These are phyloP conservation scores for Scaeva pyrastri DNA, from an alignment of 2,888 invertebrate species.

Conservation along the genomic window DNA sequence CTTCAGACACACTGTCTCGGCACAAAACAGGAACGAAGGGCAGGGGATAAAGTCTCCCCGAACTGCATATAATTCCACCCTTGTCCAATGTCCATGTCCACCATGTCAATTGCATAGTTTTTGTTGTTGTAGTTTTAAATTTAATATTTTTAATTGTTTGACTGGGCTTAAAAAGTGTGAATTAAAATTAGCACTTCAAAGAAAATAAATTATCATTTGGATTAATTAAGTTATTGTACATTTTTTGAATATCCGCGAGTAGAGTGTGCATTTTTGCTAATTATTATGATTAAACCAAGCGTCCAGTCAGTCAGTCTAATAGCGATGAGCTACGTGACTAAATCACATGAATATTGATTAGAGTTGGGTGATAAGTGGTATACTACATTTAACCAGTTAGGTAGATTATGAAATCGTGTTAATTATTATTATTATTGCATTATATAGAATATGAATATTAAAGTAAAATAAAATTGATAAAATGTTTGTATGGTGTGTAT, in stretches of 20 bases:
- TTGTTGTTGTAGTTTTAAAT: conserved; percentile 24
- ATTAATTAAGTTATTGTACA: conserved; percentile 45
- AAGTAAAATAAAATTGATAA: too few relatives aligned
- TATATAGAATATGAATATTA: too few relatives aligned
- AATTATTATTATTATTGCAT: too few relatives aligned
- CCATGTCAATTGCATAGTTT: conserved; percentile 39
- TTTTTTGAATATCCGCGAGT: neutral
- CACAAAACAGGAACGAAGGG: conserved; percentile 1
- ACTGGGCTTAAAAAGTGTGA: conserved; percentile 47
- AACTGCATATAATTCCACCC: conserved; percentile 64
- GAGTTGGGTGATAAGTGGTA: conserved; percentile 13
- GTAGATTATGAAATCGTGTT: conserved; percentile 1
- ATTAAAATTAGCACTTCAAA: conserved; percentile 67
- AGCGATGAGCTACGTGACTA: conserved; percentile 26
- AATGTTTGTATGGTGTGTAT: too few relatives aligned
- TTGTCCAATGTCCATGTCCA: too few relatives aligned
- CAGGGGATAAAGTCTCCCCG: conserved; percentile 1
- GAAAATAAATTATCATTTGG: conserved; percentile 39
- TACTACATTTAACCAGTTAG: conserved; percentile 13
- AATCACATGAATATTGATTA: conserved; percentile 24
- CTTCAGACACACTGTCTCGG: conserved; percentile 71
- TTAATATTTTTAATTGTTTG: neutral
- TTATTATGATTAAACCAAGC: conserved; percentile 45
- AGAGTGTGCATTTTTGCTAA: conserved; percentile 40
- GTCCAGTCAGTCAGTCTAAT: conserved; percentile 3